phyloP scores from a whole-genome alignment of 1,140 invertebrate genomes.

The Lepidurus packardi region DNA sequence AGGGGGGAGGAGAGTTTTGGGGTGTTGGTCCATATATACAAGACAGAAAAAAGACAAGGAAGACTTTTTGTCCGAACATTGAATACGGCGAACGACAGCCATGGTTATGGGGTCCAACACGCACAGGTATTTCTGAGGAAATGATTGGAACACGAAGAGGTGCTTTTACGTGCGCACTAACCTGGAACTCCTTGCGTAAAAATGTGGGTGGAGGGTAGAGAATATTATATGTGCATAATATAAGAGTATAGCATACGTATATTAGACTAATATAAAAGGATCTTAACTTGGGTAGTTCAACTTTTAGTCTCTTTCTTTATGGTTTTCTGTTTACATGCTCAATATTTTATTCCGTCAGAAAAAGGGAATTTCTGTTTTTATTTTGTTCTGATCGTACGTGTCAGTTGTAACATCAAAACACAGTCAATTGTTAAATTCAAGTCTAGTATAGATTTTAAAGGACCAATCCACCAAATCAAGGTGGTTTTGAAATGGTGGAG shows the following conservation, averaged over 20 bases:
- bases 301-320: too few relatives aligned
- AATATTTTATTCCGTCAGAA: too few relatives aligned
- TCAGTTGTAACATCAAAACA: too few relatives aligned
- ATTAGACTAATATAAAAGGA: neutral
- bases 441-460: too few relatives aligned
- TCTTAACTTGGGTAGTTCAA: neutral
- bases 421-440: too few relatives aligned
- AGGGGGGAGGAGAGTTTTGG: neutral
- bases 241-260: neutral
- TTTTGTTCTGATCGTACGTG: too few relatives aligned
- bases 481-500: too few relatives aligned
- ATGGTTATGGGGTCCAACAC: slow-evolving; percentile 1
- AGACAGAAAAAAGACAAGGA: neutral
- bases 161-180: neutral
- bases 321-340: too few relatives aligned
- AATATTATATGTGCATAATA: neutral
- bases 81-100: neutral
- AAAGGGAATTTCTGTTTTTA: too few relatives aligned
- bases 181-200: neutral
- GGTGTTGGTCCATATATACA: neutral
- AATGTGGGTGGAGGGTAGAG: neutral
- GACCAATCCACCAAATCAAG: too few relatives aligned
- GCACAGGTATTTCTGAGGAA: slow-evolving; percentile 7
- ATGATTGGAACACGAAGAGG: slow-evolving; percentile 9
- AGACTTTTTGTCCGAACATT: slow-evolving; percentile 11